A percentile compares a stretch with the other conserved stretches of the same genome.
Evolutionary conservation across 2,888 invertebrate genomes (phyloP).

Genomic region (Lapara coniferarum): DNA sequence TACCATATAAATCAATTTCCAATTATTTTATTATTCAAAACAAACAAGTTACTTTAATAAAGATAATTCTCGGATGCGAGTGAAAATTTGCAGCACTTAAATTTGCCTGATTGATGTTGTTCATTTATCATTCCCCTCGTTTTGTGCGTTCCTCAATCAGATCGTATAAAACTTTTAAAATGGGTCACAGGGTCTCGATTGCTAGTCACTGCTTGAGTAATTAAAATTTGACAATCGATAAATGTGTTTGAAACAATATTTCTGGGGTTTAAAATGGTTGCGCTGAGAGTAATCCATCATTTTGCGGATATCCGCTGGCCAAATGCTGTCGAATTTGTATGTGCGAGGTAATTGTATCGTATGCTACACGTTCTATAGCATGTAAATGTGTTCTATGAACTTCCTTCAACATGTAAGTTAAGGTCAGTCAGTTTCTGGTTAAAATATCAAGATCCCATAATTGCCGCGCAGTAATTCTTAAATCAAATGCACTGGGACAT

Average conservation of each 20-base stretch:
- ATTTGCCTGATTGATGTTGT: conserved; percentile 80
- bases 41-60: conserved; percentile 59
- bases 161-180: conserved; percentile 79
- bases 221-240: conserved; percentile 77
- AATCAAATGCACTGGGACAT: no score
- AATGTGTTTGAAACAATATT: conserved; percentile 12
- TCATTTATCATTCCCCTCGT: conserved; percentile 82
- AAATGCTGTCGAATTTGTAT: neutral
- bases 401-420: neutral
- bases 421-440: no score
- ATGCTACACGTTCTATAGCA: neutral
- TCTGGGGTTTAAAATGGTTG: conserved; percentile 20
- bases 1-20: conserved; percentile 18
- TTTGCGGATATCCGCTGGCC: conserved; percentile 15
- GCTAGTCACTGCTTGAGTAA: conserved; percentile 70
- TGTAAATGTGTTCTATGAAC: neutral
- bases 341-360: neutral
- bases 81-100: conserved; percentile 81
- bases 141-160: conserved; percentile 48
- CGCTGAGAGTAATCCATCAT: conserved; percentile 17
- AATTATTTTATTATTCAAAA: conserved; percentile 61
- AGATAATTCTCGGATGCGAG: conserved; percentile 61
- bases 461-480: no score
- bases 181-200: conserved; percentile 81
- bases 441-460: no score